These are phyloP conservation scores for Myzus persicae DNA, from an alignment of 1,140 invertebrate genomes.

Conservation along the genomic window DNA sequence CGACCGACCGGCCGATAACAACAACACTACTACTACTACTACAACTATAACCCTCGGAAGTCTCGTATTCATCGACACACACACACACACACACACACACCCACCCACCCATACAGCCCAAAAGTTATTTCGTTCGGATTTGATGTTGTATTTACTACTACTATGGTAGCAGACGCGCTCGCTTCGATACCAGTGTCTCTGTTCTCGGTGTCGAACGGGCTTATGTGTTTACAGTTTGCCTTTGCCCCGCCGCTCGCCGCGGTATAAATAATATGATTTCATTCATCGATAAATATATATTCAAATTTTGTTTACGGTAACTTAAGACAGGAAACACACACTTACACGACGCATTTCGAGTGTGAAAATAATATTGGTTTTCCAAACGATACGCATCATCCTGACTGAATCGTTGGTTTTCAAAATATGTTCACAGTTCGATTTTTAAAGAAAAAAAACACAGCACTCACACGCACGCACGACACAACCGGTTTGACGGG, in stretches of 20 bases:
- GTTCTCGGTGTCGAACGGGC: neutral
- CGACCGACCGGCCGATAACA: neutral
- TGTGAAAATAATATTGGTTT: neutral
- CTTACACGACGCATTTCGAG: neutral
- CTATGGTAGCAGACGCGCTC: neutral
- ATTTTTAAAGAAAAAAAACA: neutral
- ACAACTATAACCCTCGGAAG: neutral
- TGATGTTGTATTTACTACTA: neutral
- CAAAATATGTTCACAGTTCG: neutral
- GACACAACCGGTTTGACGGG: conserved; percentile 40
- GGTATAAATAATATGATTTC: neutral
- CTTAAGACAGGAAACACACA: neutral
- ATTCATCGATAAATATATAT: neutral
- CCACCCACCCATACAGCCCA: neutral
- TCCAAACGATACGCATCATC: neutral
- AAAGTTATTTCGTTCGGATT: neutral
- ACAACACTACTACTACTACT: neutral
- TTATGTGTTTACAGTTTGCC: neutral
- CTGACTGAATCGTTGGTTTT: neutral
- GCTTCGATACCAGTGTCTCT: neutral
- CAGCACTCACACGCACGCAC: neutral
- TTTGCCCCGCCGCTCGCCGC: too few relatives aligned
- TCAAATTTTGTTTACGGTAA: neutral
- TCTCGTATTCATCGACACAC: neutral
- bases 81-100: neutral